Base-by-base conservation (phyloP, 2,113 vertebrate genomes). In the human (Homo sapiens) region DNA sequence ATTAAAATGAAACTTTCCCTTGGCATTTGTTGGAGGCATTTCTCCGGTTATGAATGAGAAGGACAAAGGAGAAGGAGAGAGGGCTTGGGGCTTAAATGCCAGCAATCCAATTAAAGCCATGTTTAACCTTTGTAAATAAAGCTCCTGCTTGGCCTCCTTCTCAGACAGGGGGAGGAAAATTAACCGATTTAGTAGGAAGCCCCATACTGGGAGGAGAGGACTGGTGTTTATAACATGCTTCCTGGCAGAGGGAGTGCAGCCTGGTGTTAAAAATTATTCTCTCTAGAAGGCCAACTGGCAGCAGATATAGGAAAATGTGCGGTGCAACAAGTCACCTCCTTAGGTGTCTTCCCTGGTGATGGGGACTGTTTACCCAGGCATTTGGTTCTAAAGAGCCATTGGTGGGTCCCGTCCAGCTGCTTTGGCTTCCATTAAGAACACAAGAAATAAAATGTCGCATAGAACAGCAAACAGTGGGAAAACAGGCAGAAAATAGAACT, bases 121-220 rank as follows among this genome's bases (percentile, higher is more conserved):
- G 93, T 98, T 98, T 98, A 98, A 98, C 98, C 98, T 98, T 98
- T 98, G 98, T 98, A 98, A 98, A 98, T 98, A 98, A 98, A 98
- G 97, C 97, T 89, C 32, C 96, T 89, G 75, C 97, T 96, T 32
- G 55, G 85, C 13, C 85, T 96, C 96, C 95, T 95, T 98, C 97
- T 98, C 94, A 66, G 93, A 66, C 35, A 13, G 17, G 81, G 81
- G 92, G 20, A 96, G 72, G 94, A 96, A 97, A 97, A 97, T 43
- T 16, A 98, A 83, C 96, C 92, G 81, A 97, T 98, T 98, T 98
- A 97, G 97, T 93, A 90, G 76, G 96, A 96, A 96, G 96, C 96
- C 97, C 80, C 97, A 96, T 95, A 68, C 78, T 30, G 86, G 12
- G 70, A 35, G 11, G 79, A 89, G 97, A 94, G 84, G 97, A 78